phyloP scores from a whole-genome alignment of 2,888 invertebrate species.

The Leucania comma region DNA sequence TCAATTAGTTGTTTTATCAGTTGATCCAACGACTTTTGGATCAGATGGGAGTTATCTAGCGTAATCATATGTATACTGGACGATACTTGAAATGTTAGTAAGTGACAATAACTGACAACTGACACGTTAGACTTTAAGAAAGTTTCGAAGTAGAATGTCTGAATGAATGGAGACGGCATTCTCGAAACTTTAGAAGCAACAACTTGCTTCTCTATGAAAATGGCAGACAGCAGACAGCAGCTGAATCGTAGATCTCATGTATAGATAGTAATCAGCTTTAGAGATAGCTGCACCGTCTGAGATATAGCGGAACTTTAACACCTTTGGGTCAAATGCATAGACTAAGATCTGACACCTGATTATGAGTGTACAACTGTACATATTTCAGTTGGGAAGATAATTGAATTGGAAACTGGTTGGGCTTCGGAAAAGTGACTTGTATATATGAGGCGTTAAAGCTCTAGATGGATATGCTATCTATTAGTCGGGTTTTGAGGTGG shows the following conservation, averaged over 20 bases:
- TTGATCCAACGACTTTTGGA: too few species aligned
- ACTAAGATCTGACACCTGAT: constrained; percentile 47
- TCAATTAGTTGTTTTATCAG: neutral
- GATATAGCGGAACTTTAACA: constrained; percentile 44
- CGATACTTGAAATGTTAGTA: too few species aligned
- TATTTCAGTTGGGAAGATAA: constrained; percentile 31
- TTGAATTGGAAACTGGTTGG: constrained; percentile 30
- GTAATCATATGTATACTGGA: too few species aligned
- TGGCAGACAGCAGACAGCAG: constrained; percentile 5
- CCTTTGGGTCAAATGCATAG: constrained; percentile 50
- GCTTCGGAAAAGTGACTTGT: constrained; percentile 1
- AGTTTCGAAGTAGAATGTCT: too few species aligned
- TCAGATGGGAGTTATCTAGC: too few species aligned
- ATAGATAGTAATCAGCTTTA: constrained; percentile 22
- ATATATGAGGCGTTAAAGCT: neutral
- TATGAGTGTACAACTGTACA: constrained; percentile 6
- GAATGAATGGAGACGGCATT: too few species aligned
- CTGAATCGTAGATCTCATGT: constrained; percentile 18
- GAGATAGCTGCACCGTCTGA: constrained; percentile 24
- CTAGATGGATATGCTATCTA: neutral
- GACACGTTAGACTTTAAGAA: neutral
- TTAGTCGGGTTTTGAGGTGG: too few species aligned
- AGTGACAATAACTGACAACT: neutral
- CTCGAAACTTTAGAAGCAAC: too few species aligned
- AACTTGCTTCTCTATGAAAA: neutral